These are phyloP conservation scores for Sphecodes monilicornis DNA, from an alignment of 2,888 invertebrate species.

Conservation along the genomic window DNA sequence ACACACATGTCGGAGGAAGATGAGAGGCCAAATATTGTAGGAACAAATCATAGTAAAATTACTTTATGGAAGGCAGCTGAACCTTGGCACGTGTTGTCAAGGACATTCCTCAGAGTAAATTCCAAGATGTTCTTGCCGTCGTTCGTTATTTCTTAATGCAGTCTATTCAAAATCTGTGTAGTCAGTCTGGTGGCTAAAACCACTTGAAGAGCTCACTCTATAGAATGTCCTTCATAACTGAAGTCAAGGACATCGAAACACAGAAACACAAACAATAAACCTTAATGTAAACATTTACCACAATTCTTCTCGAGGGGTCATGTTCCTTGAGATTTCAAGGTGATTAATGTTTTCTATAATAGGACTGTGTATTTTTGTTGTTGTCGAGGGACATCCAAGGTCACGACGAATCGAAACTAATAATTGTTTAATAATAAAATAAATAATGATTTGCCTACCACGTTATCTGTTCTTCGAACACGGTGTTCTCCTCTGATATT, in stretches of 20 bases:
- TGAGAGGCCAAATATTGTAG: background rate
- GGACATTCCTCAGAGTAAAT: too few relatives aligned
- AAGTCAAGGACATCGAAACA: background rate
- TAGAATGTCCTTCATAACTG: background rate
- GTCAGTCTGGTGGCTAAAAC: too few relatives aligned
- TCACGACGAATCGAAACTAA: background rate
- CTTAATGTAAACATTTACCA: background rate
- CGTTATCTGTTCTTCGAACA: background rate
- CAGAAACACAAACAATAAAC: too few relatives aligned
- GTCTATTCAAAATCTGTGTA: too few relatives aligned
- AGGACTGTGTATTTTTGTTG: background rate
- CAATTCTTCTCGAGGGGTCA: background rate
- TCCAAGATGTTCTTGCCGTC: too few relatives aligned
- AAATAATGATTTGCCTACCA: too few relatives aligned
- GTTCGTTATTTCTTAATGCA: too few relatives aligned
- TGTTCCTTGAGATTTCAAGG: background rate
- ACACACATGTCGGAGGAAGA: background rate
- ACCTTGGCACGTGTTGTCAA: background rate
- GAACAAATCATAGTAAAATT: background rate
- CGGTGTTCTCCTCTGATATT: background rate
- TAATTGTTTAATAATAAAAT: too few relatives aligned
- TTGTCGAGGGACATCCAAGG: background rate
- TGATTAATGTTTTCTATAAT: background rate
- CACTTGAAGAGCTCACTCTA: too few relatives aligned
- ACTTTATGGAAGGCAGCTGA: background rate